Conservation (phyloP, 1,140 invertebrate species). For the Euwallacea fornicatus region DNA sequence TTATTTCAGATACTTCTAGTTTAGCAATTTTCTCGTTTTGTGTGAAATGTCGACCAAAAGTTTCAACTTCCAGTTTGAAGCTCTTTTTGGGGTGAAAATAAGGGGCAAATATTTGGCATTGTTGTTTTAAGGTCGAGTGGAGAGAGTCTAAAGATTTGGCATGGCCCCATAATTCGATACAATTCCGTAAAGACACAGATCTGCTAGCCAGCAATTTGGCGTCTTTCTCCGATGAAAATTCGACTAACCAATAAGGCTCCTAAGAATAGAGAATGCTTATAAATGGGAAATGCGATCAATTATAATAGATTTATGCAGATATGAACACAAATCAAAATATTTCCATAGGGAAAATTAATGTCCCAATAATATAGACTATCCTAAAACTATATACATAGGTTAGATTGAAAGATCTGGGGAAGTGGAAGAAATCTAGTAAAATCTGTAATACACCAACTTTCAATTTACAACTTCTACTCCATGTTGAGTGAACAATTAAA, state of each 20-base stretch:
- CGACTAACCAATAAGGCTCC: slow-evolving; percentile 79
- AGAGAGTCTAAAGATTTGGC: slow-evolving; percentile 61
- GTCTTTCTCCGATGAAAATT: slow-evolving; percentile 65
- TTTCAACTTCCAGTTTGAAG: slow-evolving; percentile 85
- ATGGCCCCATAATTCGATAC: slow-evolving; percentile 77
- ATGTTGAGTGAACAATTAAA: too few relatives aligned
- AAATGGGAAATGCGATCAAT: background rate
- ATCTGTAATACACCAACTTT: too few relatives aligned
- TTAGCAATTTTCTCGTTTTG: slow-evolving; percentile 79
- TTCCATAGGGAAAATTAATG: too few relatives aligned
- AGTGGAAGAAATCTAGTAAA: too few relatives aligned
- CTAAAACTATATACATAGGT: too few relatives aligned
- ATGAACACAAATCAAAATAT: too few relatives aligned
- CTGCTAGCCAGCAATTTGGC: slow-evolving; percentile 70
- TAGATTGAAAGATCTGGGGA: too few relatives aligned
- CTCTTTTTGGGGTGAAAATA: slow-evolving; percentile 61
- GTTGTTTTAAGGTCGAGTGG: slow-evolving; percentile 54
- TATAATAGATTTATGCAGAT: too few relatives aligned
- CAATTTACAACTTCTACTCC: too few relatives aligned
- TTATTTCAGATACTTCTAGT: slow-evolving; percentile 71
- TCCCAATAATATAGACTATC: too few relatives aligned
- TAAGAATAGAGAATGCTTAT: slow-evolving; percentile 26
- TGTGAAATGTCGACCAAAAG: slow-evolving; percentile 82
- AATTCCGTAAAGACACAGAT: slow-evolving; percentile 74
- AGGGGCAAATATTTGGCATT: slow-evolving; percentile 62